Evolutionary conservation across 2,888 invertebrate species (phyloP).

Genomic region (Molorchus minor): DNA sequence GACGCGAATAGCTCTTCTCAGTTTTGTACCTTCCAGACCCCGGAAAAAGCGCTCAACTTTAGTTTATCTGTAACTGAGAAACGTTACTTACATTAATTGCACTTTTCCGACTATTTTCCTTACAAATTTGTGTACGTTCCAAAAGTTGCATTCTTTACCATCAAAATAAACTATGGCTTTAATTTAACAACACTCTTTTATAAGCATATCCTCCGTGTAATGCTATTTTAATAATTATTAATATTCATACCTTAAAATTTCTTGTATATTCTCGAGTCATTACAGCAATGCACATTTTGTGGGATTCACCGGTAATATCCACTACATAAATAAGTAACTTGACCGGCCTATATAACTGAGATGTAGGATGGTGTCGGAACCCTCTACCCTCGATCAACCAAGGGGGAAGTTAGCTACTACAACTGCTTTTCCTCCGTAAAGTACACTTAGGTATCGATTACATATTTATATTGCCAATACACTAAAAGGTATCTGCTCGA

Average conservation of each 20-base stretch:
- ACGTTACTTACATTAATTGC: not conserved
- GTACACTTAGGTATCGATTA: slow-evolving; percentile 49
- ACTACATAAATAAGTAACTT: slow-evolving; percentile 38
- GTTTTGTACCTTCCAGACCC: slow-evolving; percentile 26
- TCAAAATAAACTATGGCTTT: too few species aligned
- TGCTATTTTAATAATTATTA: too few species aligned
- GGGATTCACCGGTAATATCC: too few species aligned
- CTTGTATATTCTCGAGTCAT: too few species aligned
- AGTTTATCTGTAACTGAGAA: not conserved
- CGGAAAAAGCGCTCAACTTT: slow-evolving; percentile 4
- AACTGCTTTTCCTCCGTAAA: slow-evolving; percentile 47
- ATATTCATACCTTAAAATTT: too few species aligned
- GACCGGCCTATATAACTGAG: slow-evolving; percentile 39
- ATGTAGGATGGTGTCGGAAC: slow-evolving; percentile 35
- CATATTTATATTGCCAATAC: slow-evolving; percentile 51
- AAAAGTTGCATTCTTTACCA: too few species aligned
- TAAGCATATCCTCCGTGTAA: too few species aligned
- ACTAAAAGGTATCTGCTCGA: slow-evolving; percentile 43
- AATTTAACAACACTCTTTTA: too few species aligned
- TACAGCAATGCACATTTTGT: too few species aligned
- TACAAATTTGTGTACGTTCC: too few species aligned
- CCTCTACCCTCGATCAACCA: slow-evolving; percentile 41
- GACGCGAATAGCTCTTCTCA: slow-evolving; percentile 34
- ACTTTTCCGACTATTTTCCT: not conserved
- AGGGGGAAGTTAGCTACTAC: slow-evolving; percentile 44